Percentiles rank a stretch among this genome's conserved stretches.
Evolutionary conservation across 2,797 vertebrate species (phyloP).

Genomic region (Sebastolobus altivelis): DNA sequence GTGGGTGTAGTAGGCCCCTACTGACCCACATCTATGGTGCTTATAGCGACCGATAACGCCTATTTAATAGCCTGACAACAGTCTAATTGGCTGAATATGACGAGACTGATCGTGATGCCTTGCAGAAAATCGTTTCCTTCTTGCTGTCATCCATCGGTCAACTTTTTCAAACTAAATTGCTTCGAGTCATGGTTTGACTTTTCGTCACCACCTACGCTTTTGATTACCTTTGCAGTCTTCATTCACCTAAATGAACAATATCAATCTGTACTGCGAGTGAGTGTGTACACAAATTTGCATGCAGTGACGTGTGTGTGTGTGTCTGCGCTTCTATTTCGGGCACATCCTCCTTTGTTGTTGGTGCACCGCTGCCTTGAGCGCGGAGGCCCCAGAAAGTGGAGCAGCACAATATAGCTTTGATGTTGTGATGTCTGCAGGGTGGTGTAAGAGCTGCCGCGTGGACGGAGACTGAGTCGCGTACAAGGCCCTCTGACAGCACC

Average conservation of each 20-base stretch:
- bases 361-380: conserved; percentile 55
- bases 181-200: neutral
- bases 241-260: neutral
- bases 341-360: conserved; percentile 60
- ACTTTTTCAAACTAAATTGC: neutral
- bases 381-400: conserved; percentile 63
- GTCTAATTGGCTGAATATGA: neutral
- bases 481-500: conserved; percentile 45
- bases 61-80: no score
- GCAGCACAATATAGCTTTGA: conserved; percentile 68
- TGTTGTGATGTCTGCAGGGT: conserved; percentile 62
- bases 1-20: no score
- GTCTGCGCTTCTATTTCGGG: conserved; percentile 56
- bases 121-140: neutral
- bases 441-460: conserved; percentile 30
- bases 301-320: conserved; percentile 12
- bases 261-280: conserved; percentile 12
- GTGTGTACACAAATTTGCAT: conserved; percentile 37
- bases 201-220: neutral
- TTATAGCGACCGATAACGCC: no score
- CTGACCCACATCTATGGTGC: no score
- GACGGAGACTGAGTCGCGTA: conserved; percentile 19
- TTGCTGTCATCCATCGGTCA: neutral
- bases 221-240: neutral
- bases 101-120: neutral